Evolutionary conservation across 2,888 invertebrate genomes (phyloP).

Genomic region (Temnothorax ravouxi): DNA sequence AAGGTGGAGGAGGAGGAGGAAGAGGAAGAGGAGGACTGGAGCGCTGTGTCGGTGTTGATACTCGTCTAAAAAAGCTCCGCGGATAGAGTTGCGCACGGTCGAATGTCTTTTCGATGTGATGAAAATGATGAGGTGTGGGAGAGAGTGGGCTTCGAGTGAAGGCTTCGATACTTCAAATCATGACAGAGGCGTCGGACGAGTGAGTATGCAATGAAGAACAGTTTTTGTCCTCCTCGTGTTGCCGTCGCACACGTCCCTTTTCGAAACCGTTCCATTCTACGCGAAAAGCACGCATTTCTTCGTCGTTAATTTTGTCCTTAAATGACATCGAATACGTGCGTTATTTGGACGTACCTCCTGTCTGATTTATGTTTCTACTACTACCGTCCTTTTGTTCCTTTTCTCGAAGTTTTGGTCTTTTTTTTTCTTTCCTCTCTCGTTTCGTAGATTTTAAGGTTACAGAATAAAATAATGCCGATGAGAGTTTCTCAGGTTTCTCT

Average conservation of each 20-base stretch:
- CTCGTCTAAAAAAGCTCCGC: slow-evolving; percentile 81
- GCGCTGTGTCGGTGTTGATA: slow-evolving; percentile 79
- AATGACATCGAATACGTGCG: background rate
- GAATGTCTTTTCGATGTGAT: slow-evolving; percentile 88
- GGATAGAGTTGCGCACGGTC: slow-evolving; percentile 74
- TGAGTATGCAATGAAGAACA: slow-evolving; percentile 87
- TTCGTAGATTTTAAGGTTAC: background rate
- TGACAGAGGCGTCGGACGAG: slow-evolving; percentile 97
- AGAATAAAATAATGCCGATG: background rate
- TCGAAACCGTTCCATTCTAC: slow-evolving; percentile 22
- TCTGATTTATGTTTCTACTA: no score
- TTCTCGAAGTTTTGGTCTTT: background rate
- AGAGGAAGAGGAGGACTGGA: slow-evolving; percentile 65
- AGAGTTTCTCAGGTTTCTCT: background rate
- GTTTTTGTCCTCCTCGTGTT: background rate
- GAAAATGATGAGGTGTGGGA: slow-evolving; percentile 94
- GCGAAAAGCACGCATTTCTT: background rate
- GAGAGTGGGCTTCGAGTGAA: slow-evolving; percentile 94
- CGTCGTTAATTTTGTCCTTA: background rate
- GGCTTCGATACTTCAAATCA: slow-evolving; percentile 94
- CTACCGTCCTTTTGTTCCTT: background rate
- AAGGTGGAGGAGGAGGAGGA: background rate
- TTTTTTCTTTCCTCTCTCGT: background rate
- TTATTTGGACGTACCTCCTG: background rate
- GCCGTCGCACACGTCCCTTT: background rate